phyloP scores from a whole-genome alignment of 2,113 vertebrate species.

The Crotalus viridis region DNA sequence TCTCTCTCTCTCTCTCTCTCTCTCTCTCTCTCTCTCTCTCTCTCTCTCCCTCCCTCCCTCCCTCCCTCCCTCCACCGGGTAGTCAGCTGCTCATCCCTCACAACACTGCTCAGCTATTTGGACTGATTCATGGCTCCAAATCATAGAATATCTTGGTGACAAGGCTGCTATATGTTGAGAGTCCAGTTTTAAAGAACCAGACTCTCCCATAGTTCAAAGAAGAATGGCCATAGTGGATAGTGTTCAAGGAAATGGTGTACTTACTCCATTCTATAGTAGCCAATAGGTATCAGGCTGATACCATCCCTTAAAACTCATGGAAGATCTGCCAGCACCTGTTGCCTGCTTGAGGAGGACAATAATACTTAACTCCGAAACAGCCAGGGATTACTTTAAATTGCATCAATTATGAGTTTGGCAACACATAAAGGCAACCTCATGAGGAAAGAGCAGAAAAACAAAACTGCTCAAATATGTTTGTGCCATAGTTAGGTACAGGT shows the following conservation, averaged over 20 bases:
- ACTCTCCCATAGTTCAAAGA: background rate
- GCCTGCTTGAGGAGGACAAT: background rate
- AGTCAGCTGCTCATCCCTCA: background rate
- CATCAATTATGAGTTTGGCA: background rate
- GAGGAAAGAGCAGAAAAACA: background rate
- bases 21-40: background rate
- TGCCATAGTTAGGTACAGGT: background rate
- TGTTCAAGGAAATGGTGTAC: background rate
- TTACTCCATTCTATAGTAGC: background rate
- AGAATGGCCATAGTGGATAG: background rate
- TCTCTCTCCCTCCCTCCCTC: background rate
- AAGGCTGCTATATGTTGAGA: background rate
- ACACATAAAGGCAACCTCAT: background rate
- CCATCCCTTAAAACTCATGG: background rate
- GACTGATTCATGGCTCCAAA: background rate
- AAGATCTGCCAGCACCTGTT: background rate
- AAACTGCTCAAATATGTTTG: background rate
- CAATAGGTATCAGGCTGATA: background rate
- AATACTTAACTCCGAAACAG: background rate
- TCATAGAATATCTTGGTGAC: background rate
- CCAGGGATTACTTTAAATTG: background rate
- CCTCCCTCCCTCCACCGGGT: background rate
- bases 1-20: no score
- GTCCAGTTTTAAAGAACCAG: background rate
- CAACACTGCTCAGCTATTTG: background rate